Percentiles rank a stretch among this genome's conserved stretches.
Conservation (phyloP, 2,888 invertebrate genomes). For the Brachyopa scutellaris region DNA sequence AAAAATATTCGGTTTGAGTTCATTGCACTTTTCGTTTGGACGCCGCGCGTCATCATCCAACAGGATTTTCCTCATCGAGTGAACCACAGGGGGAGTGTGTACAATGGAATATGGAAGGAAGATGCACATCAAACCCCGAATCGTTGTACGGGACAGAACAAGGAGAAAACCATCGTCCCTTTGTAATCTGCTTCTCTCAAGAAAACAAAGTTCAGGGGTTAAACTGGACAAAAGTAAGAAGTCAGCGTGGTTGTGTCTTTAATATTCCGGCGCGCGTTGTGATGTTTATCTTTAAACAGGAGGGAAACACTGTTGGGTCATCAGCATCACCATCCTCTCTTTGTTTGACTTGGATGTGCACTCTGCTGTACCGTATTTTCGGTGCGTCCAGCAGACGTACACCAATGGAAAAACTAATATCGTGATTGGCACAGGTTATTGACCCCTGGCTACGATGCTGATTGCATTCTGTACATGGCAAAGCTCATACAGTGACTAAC, state of each 20-base stretch:
- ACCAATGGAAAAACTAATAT: conserved; percentile 15
- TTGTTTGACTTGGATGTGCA: background rate
- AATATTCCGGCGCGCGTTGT: background rate
- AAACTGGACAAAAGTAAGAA: conserved; percentile 7
- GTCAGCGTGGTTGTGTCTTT: conserved; percentile 16
- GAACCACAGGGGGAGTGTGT: background rate
- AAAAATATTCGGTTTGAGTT: conserved; percentile 56
- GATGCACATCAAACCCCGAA: background rate
- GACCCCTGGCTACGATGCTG: conserved; percentile 14
- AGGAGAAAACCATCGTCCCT: background rate
- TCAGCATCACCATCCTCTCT: background rate
- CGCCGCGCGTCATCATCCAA: background rate
- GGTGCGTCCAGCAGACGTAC: background rate
- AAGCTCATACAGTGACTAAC: background rate
- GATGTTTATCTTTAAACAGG: conserved; percentile 30
- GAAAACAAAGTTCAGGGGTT: conserved; percentile 41
- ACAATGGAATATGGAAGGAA: background rate
- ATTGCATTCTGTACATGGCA: background rate
- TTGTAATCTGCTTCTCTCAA: background rate
- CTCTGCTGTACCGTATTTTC: background rate
- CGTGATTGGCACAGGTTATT: conserved; percentile 26
- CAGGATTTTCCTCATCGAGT: conserved; percentile 2
- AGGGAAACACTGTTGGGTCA: background rate
- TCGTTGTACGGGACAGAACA: background rate
- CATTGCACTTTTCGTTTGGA: conserved; percentile 49